Evolutionary conservation across 2,888 invertebrate genomes (phyloP).

Genomic region (Dynastes grantii): DNA sequence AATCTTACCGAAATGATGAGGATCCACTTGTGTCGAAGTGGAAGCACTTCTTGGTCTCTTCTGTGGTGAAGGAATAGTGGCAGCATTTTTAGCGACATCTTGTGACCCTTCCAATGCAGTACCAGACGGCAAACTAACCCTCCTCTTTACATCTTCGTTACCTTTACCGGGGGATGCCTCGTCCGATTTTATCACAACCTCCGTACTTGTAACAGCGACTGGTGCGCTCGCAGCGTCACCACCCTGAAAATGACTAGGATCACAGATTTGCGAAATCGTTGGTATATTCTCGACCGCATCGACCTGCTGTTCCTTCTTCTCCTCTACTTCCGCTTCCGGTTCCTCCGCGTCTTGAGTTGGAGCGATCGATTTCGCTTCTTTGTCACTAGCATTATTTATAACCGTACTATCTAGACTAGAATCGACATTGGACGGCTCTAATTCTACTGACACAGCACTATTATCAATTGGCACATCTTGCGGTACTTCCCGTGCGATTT

Average conservation of each 20-base stretch:
- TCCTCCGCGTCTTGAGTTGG: slow-evolving; percentile 48
- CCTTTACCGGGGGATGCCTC: slow-evolving; percentile 53
- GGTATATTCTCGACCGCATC: slow-evolving; percentile 75
- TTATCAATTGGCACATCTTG: slow-evolving; percentile 64
- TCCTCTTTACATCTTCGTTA: slow-evolving; percentile 65
- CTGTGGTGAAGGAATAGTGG: slow-evolving; percentile 74
- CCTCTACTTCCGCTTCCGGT: slow-evolving; percentile 39
- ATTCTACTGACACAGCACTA: slow-evolving; percentile 72
- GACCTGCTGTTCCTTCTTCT: slow-evolving; percentile 60
- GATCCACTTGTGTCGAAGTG: slow-evolving; percentile 88
- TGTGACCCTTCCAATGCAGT: slow-evolving; percentile 63
- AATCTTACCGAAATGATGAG: slow-evolving; percentile 85
- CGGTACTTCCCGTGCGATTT: slow-evolving; percentile 48
- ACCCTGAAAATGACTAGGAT: slow-evolving; percentile 74
- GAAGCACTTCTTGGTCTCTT: slow-evolving; percentile 86
- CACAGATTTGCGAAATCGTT: slow-evolving; percentile 83
- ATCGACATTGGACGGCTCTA: slow-evolving; percentile 71
- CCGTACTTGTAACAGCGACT: slow-evolving; percentile 23
- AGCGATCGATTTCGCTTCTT: slow-evolving; percentile 26
- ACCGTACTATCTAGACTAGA: slow-evolving; percentile 64
- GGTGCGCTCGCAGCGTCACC: slow-evolving; percentile 44
- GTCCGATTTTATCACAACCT: slow-evolving; percentile 22
- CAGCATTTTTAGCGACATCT: slow-evolving; percentile 67
- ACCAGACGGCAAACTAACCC: slow-evolving; percentile 76
- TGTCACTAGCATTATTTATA: slow-evolving; percentile 52